Conservation (phyloP, 2,113 vertebrate genomes). For the Pogona vitticeps region DNA sequence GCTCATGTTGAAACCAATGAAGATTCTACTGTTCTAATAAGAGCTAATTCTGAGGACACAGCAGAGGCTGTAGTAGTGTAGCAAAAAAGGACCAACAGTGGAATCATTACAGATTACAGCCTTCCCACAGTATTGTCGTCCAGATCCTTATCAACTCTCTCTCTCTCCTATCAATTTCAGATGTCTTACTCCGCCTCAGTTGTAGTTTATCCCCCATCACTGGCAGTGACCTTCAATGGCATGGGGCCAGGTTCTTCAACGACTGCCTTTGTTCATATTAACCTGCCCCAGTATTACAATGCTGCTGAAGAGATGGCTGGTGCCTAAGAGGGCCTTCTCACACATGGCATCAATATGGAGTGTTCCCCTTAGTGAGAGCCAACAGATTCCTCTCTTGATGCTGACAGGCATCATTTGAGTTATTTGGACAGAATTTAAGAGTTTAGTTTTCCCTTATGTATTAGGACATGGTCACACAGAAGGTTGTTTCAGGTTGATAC, state of each 20-base stretch:
- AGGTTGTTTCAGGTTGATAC: too few relatives aligned
- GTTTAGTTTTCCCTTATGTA: not conserved
- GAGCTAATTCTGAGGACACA: slow-evolving; percentile 25
- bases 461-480: too few relatives aligned
- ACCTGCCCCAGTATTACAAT: not conserved
- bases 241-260: too few relatives aligned
- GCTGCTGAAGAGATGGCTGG: not conserved
- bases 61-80: not conserved
- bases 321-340: not conserved
- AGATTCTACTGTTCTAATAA: slow-evolving; percentile 24
- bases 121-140: not conserved
- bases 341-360: not conserved
- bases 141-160: not conserved
- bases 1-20: slow-evolving; percentile 21
- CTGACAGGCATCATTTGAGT: too few relatives aligned
- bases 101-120: not conserved
- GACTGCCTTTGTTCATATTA: not conserved
- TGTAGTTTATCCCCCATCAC: not conserved
- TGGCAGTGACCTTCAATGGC: not conserved
- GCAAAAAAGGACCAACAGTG: not conserved
- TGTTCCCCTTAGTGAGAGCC: not conserved
- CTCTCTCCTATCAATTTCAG: not conserved
- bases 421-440: not conserved
- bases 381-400: not conserved
- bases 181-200: not conserved